Evolutionary conservation across 2,797 vertebrate genomes (phyloP).

Genomic region (Jordanella pulchra): DNA sequence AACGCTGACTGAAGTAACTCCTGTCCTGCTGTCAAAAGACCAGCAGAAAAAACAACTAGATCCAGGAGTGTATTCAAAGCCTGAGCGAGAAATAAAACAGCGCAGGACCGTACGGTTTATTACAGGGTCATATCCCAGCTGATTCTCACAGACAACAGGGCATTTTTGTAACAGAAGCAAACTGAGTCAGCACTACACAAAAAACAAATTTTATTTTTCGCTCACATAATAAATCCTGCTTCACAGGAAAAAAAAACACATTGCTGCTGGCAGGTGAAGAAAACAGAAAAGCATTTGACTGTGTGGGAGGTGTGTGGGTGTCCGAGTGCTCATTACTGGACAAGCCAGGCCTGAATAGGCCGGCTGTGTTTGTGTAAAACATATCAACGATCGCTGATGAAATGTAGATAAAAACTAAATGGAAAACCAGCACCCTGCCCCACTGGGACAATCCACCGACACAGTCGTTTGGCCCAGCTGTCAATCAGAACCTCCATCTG

Average conservation of each 20-base stretch:
- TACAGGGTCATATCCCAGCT: not conserved
- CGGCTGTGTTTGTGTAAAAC: conserved; percentile 1
- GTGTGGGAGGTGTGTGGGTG: conserved; percentile 36
- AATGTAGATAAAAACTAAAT: conserved; percentile 40
- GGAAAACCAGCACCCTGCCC: conserved; percentile 39
- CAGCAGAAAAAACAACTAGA: conserved; percentile 13
- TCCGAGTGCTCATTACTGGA: not conserved
- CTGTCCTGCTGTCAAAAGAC: conserved; percentile 3
- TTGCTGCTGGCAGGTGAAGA: conserved; percentile 8
- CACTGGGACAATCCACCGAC: conserved; percentile 34
- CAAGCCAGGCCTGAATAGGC: not conserved
- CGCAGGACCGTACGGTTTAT: not conserved
- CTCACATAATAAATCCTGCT: not conserved
- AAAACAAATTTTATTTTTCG: not conserved
- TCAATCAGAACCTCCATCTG: conserved; percentile 53
- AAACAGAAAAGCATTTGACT: conserved; percentile 18
- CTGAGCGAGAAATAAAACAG: not conserved
- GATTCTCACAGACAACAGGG: not conserved
- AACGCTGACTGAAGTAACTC: conserved; percentile 12
- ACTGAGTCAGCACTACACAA: not conserved
- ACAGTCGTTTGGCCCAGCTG: conserved; percentile 41
- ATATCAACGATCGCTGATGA: conserved; percentile 16
- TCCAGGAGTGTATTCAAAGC: not conserved
- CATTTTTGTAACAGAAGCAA: not conserved
- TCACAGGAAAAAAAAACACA: not conserved